phyloP scores from a whole-genome alignment of 2,797 vertebrate species.

The Tokudaia muenninki region DNA sequence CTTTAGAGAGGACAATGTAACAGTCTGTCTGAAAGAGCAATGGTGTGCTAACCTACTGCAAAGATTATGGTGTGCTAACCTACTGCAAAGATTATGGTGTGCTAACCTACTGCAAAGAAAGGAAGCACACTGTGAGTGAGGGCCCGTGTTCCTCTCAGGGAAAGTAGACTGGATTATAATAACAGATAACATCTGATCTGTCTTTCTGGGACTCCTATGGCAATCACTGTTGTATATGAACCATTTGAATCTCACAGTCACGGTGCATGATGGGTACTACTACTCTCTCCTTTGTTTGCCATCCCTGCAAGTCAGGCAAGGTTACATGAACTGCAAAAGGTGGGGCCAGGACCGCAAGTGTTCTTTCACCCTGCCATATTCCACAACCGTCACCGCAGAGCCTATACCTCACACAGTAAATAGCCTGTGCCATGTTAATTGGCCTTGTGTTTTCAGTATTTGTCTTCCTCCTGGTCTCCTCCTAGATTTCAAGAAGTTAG shows the following conservation, averaged over 20 bases:
- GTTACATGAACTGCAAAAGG: not conserved
- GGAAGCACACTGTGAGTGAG: not conserved
- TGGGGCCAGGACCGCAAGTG: not conserved
- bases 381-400: not conserved
- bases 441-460: not conserved
- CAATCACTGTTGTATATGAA: fast-evolving
- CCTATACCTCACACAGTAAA: not conserved
- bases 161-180: not conserved
- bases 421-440: not conserved
- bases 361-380: not conserved
- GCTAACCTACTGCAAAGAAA: no score
- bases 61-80: no score
- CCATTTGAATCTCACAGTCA: not conserved
- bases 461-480: not conserved
- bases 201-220: not conserved
- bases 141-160: fast-evolving
- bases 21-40: no score
- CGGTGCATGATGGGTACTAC: no score
- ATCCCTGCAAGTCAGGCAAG: not conserved
- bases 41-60: no score
- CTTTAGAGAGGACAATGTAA: no score
- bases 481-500: not conserved
- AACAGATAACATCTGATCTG: no score
- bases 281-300: not conserved
- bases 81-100: no score